Base-by-base conservation (phyloP, 1,140 invertebrate species). In the Phymorhynchus buccinoides region DNA sequence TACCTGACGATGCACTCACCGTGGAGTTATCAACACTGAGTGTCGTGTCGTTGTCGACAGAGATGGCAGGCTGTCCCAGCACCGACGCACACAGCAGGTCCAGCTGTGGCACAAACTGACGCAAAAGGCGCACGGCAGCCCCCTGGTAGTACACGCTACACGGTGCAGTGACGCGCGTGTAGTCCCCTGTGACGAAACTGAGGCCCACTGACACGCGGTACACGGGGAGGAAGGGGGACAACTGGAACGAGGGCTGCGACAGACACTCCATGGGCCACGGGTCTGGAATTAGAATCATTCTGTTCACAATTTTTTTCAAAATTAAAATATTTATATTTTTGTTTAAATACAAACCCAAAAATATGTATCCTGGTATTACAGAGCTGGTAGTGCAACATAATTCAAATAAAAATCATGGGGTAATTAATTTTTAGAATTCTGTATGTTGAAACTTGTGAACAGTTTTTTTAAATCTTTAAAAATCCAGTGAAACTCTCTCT, bases 211-310 rank as follows among this genome's bases (percentile, higher is more conserved):
- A n/a, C 32, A 85, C 44, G 1, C 42, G n/a, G 71, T 82, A 81
- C 35, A 44, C 32, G 1, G 84, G 84, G 32, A 81, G 44, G 42
- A 52, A 44, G 22, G 42, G 12, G 22, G 84, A 81, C 35, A 82
- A 44, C 30, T 77, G 78, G n/a, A 52, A 68, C 9, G 35, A 44
- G 1, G 37, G 39, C 6, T 41, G n/a, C 62, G 84, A 68, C 42
- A 82, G 41, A 41, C 84, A 85, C 52, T 85, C 80, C 66, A 85
- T 73, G 3, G 84, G 84, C 84, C 84, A 85, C 18, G 84, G 84
- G 52, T 85, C 84, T 85, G 68, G 44, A 48, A 42, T 12, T 0
- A 56, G 42, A 84, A 7, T 42, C n/a, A n/a, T 18, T 16, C 4
- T 27, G 35, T 18, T 77, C 9, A 77, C 30, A 42, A 62, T 56